Evolutionary conservation across 2,797 vertebrate genomes (phyloP).

Genomic region (Micromesistius poutassou): DNA sequence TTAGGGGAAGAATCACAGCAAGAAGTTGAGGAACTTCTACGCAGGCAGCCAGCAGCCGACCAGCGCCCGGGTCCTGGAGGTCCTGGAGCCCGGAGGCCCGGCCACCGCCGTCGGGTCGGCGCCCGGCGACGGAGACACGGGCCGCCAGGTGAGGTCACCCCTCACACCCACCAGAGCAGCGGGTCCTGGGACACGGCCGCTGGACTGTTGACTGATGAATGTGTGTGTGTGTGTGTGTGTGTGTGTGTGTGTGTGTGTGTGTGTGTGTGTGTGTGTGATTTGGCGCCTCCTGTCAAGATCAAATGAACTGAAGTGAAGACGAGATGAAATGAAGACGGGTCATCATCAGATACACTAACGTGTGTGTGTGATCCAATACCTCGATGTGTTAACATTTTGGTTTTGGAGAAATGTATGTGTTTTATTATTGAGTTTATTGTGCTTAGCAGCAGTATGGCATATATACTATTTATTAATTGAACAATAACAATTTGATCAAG

Average conservation of each 20-base stretch:
- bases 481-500: background rate
- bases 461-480: background rate
- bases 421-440: background rate
- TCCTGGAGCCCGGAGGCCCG: constrained; percentile 77
- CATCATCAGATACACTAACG: background rate
- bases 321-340: no score
- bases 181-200: background rate
- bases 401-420: background rate
- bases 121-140: constrained; percentile 67
- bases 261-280: background rate
- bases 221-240: background rate
- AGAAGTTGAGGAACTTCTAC: constrained; percentile 95
- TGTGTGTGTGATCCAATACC: background rate
- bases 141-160: constrained; percentile 65
- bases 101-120: constrained; percentile 72
- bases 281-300: no score
- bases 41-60: constrained; percentile 93
- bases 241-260: background rate
- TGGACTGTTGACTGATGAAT: background rate
- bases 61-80: constrained; percentile 83
- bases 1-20: constrained; percentile 98
- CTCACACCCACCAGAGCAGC: background rate
- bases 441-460: background rate
- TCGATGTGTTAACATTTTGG: background rate
- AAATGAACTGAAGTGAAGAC: no score